A percentile compares a stretch with the other conserved stretches of the same genome.
phyloP scores from a whole-genome alignment of 2,888 invertebrate genomes.

The Conchocele bisecta region DNA sequence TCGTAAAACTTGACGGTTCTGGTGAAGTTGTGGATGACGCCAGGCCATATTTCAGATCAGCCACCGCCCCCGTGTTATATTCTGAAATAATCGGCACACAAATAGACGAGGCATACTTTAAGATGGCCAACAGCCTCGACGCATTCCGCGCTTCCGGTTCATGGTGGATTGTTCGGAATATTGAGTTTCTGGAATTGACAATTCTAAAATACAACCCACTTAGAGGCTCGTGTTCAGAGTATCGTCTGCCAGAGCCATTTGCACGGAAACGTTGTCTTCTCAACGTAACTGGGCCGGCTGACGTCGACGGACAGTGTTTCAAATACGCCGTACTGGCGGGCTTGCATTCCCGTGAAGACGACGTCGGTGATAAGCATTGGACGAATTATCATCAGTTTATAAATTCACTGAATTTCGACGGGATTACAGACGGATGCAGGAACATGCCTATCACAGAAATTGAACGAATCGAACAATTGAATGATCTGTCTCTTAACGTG shows the following conservation, averaged over 20 bases:
- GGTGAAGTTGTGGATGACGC: constrained; percentile 3
- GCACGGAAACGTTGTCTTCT: background rate
- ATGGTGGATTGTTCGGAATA: background rate
- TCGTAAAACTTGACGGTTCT: background rate
- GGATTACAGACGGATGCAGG: background rate
- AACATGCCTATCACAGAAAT: constrained; percentile 1
- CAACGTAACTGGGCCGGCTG: constrained; percentile 5
- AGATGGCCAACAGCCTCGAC: constrained; percentile 5
- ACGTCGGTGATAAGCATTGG: background rate
- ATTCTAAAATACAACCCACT: constrained; percentile 1
- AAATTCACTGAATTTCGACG: background rate
- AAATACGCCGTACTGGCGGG: constrained; percentile 6
- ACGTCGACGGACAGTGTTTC: constrained; percentile 2
- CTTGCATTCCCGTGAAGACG: background rate
- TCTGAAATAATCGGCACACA: background rate
- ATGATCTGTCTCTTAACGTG: background rate
- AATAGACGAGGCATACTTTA: constrained; percentile 19
- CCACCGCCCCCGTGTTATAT: background rate
- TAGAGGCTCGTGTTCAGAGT: background rate
- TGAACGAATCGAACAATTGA: background rate
- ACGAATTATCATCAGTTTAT: background rate
- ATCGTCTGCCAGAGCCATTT: background rate
- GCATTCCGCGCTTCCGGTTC: background rate
- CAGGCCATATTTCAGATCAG: constrained; percentile 1
- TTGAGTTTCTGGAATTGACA: background rate